phyloP scores from a whole-genome alignment of 2,888 invertebrate genomes.

The Macaria liturata region DNA sequence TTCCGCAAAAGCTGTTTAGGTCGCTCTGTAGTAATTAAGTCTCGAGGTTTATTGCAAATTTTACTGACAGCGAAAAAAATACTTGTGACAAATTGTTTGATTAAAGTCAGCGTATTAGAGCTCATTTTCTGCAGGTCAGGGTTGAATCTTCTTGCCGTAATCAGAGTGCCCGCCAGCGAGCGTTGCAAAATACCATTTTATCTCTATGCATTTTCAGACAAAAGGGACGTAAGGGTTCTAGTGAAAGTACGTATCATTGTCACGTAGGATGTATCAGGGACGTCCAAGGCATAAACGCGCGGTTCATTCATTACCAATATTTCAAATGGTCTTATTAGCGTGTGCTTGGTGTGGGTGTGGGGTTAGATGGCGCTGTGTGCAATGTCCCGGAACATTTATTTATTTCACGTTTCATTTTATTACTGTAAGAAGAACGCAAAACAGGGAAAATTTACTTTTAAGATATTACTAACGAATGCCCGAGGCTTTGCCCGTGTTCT shows the following conservation, averaged over 20 bases:
- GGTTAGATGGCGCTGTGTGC: too few species aligned
- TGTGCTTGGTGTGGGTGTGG: too few species aligned
- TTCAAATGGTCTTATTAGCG: too few species aligned
- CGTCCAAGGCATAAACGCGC: too few species aligned
- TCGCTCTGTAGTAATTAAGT: slow-evolving; percentile 6
- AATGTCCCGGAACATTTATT: too few species aligned
- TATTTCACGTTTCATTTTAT: too few species aligned
- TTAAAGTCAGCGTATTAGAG: slow-evolving; percentile 34
- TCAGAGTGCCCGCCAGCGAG: slow-evolving; percentile 45
- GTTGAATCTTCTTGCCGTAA: slow-evolving; percentile 44
- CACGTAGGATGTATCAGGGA: too few species aligned
- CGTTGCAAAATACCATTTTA: slow-evolving; percentile 44
- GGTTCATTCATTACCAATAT: too few species aligned
- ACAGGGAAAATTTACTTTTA: too few species aligned
- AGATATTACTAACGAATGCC: too few species aligned
- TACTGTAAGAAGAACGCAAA: too few species aligned
- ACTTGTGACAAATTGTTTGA: slow-evolving; percentile 30
- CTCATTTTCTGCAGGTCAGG: slow-evolving; percentile 43
- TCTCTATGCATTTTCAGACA: slow-evolving; percentile 39
- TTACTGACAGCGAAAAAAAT: slow-evolving; percentile 10
- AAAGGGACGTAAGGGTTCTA: slow-evolving; percentile 25
- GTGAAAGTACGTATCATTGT: slow-evolving; percentile 28
- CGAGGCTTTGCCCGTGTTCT: too few species aligned
- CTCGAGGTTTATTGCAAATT: slow-evolving; percentile 7
- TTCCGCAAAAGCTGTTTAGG: slow-evolving; percentile 6